Base-by-base conservation (phyloP, 92 coral and sea anemone species). In the Porites lobata region DNA sequence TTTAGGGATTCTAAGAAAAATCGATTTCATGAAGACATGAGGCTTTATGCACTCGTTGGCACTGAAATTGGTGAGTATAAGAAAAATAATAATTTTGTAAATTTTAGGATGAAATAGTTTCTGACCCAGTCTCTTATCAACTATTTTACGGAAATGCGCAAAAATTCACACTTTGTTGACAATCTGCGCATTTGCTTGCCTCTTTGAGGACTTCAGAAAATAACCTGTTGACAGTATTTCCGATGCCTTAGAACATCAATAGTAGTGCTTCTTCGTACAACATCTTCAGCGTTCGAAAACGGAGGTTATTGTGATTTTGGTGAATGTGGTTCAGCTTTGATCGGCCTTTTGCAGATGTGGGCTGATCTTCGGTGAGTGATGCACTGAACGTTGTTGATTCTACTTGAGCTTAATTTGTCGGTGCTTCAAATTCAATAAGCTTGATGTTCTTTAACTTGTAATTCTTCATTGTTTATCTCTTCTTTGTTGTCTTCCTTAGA, bases 81-180 rank as follows among this genome's bases (percentile, higher is more conserved):
- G 51, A 50, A 18, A 15, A n/a, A 13, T 65, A 18, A 10, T 1
- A 6, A 52, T 47, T 14, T 38, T 43, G n/a, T 6, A 0, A 15
- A 19, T 17, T 47, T 8, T 72, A 6, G 43, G 29, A 2, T 51
- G 18, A 6, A 8, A 57, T 10, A 3, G 9, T 4, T 9, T 82
- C 70, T 10, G 32, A 6, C 86, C 78, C 86, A 82, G 86, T 82
- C 86, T 82, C 86, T 69, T 50, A 17, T 24, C 17, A 14, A 6
- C 29, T 50, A 66, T n/a, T 38, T 69, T 18, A 50, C 69, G 86
- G 78, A 82, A 82, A 82, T 82, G 86, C 86, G 78, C 86, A 43
- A 2, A 81, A 50, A 26, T 20, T 57, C 1, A 6, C 26, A 9
- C 1, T 56, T 4, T 6, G 57, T n/a, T 29, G n/a, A 12, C 43